Percentiles rank a stretch among this genome's conserved stretches.
Evolutionary conservation across 2,888 invertebrate genomes (phyloP).

Genomic region (Callosobruchus maculatus): DNA sequence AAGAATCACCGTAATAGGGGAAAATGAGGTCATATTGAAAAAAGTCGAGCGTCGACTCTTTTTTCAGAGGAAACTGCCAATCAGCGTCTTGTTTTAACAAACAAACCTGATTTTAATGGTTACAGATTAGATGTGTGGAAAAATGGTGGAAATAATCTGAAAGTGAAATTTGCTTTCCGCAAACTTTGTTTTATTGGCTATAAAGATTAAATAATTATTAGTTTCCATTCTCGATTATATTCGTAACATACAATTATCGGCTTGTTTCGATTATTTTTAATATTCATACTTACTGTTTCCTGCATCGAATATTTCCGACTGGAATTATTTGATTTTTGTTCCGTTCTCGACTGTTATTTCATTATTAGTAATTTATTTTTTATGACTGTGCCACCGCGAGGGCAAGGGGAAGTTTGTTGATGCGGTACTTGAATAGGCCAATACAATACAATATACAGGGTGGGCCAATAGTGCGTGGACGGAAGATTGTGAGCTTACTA

Average conservation of each 20-base stretch:
- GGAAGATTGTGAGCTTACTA: too few relatives aligned
- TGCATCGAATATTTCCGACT: too few relatives aligned
- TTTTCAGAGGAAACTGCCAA: background rate
- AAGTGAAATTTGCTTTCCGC: background rate
- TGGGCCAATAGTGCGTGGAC: too few relatives aligned
- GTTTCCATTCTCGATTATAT: background rate
- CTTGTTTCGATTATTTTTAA: background rate
- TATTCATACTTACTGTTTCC: background rate
- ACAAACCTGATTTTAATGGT: background rate
- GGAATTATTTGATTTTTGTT: too few relatives aligned
- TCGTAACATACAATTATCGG: too few relatives aligned
- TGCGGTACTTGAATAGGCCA: too few relatives aligned
- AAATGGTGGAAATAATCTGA: background rate
- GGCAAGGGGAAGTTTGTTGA: too few relatives aligned
- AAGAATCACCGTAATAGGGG: background rate
- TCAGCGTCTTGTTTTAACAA: background rate
- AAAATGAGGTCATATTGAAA: background rate
- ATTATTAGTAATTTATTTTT: too few relatives aligned
- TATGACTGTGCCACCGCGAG: too few relatives aligned
- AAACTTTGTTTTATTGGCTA: background rate
- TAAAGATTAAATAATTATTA: background rate
- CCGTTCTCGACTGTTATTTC: too few relatives aligned
- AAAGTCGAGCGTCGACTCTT: background rate
- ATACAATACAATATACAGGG: too few relatives aligned
- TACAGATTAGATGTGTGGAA: background rate